These are phyloP conservation scores for Trachurus trachurus DNA, from an alignment of 2,797 vertebrate species.

Conservation along the genomic window DNA sequence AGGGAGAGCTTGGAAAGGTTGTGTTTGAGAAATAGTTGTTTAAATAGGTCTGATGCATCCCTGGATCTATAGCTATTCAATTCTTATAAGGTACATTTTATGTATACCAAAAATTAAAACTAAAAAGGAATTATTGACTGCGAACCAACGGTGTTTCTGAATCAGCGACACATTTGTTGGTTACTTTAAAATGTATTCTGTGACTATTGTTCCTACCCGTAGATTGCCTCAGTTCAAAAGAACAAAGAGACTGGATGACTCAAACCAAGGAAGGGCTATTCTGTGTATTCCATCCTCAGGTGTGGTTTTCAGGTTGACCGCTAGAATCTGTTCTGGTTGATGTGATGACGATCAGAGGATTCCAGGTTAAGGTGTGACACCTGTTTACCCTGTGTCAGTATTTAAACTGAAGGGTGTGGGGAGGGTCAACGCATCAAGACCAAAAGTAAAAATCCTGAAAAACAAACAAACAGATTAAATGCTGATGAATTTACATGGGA, in stretches of 20 bases:
- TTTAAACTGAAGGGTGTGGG: conserved; percentile 39
- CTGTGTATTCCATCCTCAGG: background rate
- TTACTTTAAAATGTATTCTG: too few species aligned
- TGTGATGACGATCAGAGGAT: background rate
- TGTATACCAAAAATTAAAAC: too few species aligned
- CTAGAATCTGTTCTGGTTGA: background rate
- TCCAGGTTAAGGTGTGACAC: conserved; percentile 45
- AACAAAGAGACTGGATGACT: background rate
- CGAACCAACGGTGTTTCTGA: too few species aligned
- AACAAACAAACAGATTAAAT: too few species aligned
- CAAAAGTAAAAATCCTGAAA: background rate
- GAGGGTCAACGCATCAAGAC: background rate
- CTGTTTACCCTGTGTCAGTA: conserved; percentile 14
- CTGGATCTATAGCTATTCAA: too few species aligned
- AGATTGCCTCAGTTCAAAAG: background rate
- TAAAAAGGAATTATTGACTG: too few species aligned
- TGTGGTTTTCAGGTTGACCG: background rate
- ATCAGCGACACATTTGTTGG: too few species aligned
- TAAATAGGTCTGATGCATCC: too few species aligned
- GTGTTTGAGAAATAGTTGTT: too few species aligned
- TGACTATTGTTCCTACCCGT: conserved; percentile 38
- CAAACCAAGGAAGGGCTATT: background rate
- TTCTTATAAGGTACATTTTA: too few species aligned
- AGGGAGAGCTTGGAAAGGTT: too few species aligned
- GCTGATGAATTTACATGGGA: too few species aligned